Evolutionary conservation across 2,113 vertebrate species (phyloP).

Genomic region (Passer domesticus): DNA sequence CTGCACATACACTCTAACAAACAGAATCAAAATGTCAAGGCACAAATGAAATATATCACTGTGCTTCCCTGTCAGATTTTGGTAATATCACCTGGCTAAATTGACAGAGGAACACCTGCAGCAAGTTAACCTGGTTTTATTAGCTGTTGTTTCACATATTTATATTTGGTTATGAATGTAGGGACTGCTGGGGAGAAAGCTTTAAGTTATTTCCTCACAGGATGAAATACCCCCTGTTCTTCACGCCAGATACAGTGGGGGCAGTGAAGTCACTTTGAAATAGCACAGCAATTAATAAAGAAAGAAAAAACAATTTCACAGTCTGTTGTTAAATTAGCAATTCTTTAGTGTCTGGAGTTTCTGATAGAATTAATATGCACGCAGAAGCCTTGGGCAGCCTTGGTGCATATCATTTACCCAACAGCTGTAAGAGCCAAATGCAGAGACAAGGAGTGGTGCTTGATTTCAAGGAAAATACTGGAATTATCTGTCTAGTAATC

Average conservation of each 20-base stretch:
- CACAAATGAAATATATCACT: neutral
- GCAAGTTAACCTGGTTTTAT: constrained; percentile 31
- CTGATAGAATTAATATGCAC: constrained; percentile 43
- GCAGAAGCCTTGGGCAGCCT: constrained; percentile 24
- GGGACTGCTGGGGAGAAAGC: neutral
- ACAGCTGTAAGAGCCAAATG: constrained; percentile 28
- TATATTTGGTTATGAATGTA: neutral
- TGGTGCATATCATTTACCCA: neutral
- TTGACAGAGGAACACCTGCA: neutral
- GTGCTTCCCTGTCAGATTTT: constrained; percentile 25
- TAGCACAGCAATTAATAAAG: constrained; percentile 46
- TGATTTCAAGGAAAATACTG: neutral
- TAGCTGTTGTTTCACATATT: constrained; percentile 41
- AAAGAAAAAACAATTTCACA: constrained; percentile 60
- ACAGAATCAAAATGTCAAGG: constrained; percentile 49
- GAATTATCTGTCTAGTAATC: constrained; percentile 12
- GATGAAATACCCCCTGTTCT: neutral
- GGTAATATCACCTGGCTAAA: constrained; percentile 29
- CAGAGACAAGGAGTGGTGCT: neutral
- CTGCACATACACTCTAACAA: constrained; percentile 17
- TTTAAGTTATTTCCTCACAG: constrained; percentile 13
- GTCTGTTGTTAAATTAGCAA: constrained; percentile 55
- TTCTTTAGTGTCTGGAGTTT: constrained; percentile 43
- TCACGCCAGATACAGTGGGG: neutral
- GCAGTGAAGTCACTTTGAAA: constrained; percentile 30